These are phyloP conservation scores for Aphis craccivora DNA, from an alignment of 1,140 invertebrate genomes.

Conservation along the genomic window DNA sequence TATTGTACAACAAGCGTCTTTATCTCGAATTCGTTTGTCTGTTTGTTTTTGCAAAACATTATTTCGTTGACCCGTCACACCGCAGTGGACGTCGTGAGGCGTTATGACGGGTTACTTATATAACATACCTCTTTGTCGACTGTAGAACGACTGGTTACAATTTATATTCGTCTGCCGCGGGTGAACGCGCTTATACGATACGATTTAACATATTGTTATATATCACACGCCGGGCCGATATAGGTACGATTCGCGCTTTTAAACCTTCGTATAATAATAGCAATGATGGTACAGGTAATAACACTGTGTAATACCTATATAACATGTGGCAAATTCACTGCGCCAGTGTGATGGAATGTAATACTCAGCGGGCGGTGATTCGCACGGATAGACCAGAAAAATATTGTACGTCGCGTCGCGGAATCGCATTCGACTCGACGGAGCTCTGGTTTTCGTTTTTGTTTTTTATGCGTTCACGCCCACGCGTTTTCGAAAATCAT, in stretches of 20 bases:
- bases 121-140: too few species aligned
- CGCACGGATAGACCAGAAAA: not conserved
- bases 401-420: not conserved
- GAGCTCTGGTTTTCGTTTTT: not conserved
- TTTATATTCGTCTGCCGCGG: not conserved
- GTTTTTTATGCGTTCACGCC: not conserved
- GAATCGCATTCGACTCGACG: not conserved
- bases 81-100: not conserved
- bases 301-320: not conserved
- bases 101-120: too few species aligned
- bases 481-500: not conserved
- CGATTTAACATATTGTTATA: not conserved
- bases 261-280: not conserved
- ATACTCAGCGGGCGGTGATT: not conserved
- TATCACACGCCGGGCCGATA: not conserved
- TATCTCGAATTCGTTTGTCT: not conserved
- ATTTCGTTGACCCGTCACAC: not conserved
- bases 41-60: not conserved
- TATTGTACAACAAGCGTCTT: not conserved
- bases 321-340: not conserved
- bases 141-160: not conserved
- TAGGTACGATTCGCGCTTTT: not conserved
- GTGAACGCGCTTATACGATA: not conserved
- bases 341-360: not conserved
- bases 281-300: not conserved